phyloP scores from a whole-genome alignment of 2,113 vertebrate genomes.

The Prunella fulvescens region DNA sequence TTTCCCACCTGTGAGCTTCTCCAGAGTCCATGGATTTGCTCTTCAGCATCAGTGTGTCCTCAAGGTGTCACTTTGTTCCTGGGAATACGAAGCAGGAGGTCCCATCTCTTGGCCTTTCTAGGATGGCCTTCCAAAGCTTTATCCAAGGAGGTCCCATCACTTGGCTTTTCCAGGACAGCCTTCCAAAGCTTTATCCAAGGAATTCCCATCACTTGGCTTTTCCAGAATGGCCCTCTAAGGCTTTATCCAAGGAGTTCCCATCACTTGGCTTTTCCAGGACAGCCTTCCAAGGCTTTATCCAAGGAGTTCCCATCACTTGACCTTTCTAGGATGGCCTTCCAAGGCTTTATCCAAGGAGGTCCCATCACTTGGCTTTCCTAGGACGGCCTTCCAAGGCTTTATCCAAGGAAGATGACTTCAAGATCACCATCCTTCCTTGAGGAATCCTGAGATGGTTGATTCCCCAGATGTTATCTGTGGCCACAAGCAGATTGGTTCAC shows the following conservation, averaged over 20 bases:
- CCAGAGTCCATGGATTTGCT: not conserved
- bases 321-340: not conserved
- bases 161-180: not conserved
- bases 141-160: fast-evolving
- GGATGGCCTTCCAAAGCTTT: not conserved
- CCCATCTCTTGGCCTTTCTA: not conserved
- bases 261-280: fast-evolving
- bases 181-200: not conserved
- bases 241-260: not conserved
- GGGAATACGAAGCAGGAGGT: not conserved
- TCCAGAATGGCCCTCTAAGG: not conserved
- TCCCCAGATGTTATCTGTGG: fast-evolving
- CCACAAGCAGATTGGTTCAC: fast-evolving
- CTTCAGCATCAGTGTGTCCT: not conserved
- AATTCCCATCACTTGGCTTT: fast-evolving
- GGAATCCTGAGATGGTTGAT: not conserved
- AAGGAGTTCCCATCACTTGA: fast-evolving
- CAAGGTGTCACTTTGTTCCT: not conserved
- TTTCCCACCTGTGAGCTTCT: not conserved
- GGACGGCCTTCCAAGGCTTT: not conserved
- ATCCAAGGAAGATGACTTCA: not conserved
- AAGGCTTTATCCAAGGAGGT: not conserved
- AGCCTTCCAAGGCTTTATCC: not conserved
- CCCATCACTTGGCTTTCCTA: not conserved
- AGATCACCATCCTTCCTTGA: not conserved